Evolutionary conservation across 2,888 invertebrate species (phyloP).

Genomic region (Rotaria socialis): DNA sequence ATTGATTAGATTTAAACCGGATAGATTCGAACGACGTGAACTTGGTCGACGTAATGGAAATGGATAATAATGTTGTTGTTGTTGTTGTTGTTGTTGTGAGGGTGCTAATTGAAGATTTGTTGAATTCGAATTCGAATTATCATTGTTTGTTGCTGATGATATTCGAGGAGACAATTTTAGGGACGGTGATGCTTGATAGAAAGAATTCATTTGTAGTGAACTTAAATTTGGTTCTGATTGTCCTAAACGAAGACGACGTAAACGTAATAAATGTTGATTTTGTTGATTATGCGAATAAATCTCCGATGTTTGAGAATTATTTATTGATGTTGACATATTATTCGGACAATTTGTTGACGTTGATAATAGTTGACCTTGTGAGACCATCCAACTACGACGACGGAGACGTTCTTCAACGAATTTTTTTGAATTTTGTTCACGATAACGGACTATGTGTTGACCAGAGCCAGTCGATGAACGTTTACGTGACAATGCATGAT

Average conservation of each 20-base stretch:
- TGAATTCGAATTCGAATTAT: not conserved
- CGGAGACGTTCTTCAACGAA: slow-evolving; percentile 9
- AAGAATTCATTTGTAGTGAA: slow-evolving; percentile 4
- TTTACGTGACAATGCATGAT: not conserved
- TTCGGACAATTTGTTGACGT: not conserved
- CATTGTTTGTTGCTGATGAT: not conserved
- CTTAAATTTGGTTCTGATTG: slow-evolving; percentile 25
- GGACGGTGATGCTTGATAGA: not conserved
- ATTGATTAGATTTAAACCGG: slow-evolving; percentile 31
- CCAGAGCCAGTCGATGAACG: slow-evolving; percentile 31
- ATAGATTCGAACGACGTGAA: slow-evolving; percentile 29
- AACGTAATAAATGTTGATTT: not conserved
- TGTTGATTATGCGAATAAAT: not conserved
- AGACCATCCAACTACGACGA: slow-evolving; percentile 27
- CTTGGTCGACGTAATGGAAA: slow-evolving; percentile 32
- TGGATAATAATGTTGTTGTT: slow-evolving; percentile 1
- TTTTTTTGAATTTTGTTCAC: slow-evolving; percentile 28
- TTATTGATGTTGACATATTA: not conserved
- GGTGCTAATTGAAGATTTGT: not conserved
- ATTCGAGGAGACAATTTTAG: not conserved
- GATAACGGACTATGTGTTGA: slow-evolving; percentile 27
- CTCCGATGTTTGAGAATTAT: not conserved
- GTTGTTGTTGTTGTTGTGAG: slow-evolving; percentile 19
- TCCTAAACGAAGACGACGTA: slow-evolving; percentile 11
- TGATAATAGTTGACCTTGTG: not conserved